These are phyloP conservation scores for Gisinianus flammeolus DNA, from an alignment of 2,888 invertebrate species.

Conservation along the genomic window DNA sequence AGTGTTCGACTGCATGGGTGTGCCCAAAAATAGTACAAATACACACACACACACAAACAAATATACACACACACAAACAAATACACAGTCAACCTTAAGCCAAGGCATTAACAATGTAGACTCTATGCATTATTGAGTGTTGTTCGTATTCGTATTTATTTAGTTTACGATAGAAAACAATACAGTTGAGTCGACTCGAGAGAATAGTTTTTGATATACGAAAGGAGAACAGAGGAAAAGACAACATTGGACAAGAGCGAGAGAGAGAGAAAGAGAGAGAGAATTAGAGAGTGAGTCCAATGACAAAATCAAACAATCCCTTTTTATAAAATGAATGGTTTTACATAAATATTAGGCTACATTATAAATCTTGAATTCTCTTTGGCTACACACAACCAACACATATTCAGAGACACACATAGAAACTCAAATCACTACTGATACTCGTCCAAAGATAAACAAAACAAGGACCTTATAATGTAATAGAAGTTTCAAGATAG, in stretches of 20 bases:
- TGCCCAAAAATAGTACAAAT: slow-evolving; percentile 47
- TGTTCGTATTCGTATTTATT: neutral
- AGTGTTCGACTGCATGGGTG: slow-evolving; percentile 58
- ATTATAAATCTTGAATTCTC: slow-evolving; percentile 33
- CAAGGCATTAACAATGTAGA: neutral
- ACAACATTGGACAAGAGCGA: neutral
- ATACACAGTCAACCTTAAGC: neutral
- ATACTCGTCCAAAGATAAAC: neutral
- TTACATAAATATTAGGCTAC: slow-evolving; percentile 29
- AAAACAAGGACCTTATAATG: neutral
- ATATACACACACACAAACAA: neutral
- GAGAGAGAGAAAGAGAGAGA: neutral
- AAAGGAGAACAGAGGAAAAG: neutral
- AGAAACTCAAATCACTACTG: neutral
- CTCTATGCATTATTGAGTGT: neutral
- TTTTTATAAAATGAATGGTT: slow-evolving; percentile 26
- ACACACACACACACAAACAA: neutral
- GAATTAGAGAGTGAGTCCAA: neutral
- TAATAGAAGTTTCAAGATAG: neutral
- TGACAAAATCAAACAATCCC: slow-evolving; percentile 18
- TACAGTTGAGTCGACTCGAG: neutral
- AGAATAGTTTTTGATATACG: neutral
- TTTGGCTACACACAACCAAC: neutral
- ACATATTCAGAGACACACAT: neutral
- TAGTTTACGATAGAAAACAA: slow-evolving; percentile 8